Conservation (phyloP, 2,797 vertebrate genomes). For the Paguma larvata region DNA sequence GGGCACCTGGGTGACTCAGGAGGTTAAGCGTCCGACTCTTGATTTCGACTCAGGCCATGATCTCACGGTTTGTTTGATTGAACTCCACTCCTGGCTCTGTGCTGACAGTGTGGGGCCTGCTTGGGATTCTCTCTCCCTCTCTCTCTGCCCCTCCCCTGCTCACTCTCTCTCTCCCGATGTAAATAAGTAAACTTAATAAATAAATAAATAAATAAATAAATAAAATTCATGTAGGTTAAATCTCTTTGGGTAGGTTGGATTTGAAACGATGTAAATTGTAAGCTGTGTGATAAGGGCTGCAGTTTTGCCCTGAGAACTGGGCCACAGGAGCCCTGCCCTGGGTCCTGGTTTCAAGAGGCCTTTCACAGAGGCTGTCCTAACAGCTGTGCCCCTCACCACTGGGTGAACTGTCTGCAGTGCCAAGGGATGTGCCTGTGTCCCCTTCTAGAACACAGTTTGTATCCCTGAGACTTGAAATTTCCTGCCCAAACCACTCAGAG, state of each 20-base stretch:
- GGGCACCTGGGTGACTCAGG: too few species aligned
- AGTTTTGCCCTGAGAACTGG: not conserved
- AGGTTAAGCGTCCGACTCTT: too few species aligned
- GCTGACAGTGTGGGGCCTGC: too few species aligned
- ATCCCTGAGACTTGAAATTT: not conserved
- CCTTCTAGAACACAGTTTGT: not conserved
- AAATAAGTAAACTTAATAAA: not conserved
- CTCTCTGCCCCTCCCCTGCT: too few species aligned
- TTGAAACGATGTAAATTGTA: not conserved
- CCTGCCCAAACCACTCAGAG: not conserved
- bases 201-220: too few species aligned
- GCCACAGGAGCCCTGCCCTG: not conserved
- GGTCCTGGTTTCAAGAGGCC: not conserved
- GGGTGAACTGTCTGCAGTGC: not conserved
- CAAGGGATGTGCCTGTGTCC: not conserved
- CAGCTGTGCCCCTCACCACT: not conserved
- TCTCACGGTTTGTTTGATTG: too few species aligned
- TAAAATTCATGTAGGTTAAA: conserved; percentile 16
- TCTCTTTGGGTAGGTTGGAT: not conserved
- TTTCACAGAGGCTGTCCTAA: not conserved
- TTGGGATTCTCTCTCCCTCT: too few species aligned
- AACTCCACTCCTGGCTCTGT: too few species aligned
- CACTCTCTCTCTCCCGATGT: too few species aligned
- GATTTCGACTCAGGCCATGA: too few species aligned
- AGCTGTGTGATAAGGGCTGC: not conserved